Conservation (phyloP, 2,888 invertebrate species). For the Amblyjoppa proteus region DNA sequence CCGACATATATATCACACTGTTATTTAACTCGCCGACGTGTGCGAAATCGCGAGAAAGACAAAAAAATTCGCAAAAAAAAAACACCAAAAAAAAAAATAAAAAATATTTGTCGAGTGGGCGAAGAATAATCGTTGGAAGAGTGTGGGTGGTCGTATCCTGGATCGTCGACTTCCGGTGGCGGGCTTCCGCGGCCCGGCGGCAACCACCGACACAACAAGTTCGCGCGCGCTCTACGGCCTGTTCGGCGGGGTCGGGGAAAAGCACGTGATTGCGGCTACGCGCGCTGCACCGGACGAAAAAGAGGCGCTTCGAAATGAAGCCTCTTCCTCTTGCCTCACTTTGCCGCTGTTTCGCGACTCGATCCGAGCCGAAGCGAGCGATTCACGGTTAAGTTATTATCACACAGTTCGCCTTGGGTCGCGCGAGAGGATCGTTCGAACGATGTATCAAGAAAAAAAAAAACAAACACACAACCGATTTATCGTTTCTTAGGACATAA, state of each 20-base stretch:
- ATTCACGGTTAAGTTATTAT: too few relatives aligned
- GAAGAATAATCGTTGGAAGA: constrained; percentile 42
- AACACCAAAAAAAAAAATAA: constrained; percentile 7
- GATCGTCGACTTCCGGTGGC: constrained; percentile 67
- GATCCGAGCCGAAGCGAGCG: too few relatives aligned
- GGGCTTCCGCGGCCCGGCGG: constrained; percentile 50
- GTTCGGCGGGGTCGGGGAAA: constrained; percentile 44
- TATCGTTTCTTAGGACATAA: not conserved
- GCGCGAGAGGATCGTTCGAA: not conserved
- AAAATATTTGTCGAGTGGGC: constrained; percentile 50
- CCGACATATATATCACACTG: constrained; percentile 37
- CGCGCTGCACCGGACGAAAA: not conserved
- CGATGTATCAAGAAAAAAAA: not conserved
- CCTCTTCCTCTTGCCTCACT: too few relatives aligned
- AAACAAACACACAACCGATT: not conserved
- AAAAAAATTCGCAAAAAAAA: constrained; percentile 30
- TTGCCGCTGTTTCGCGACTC: too few relatives aligned
- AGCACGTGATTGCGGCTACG: constrained; percentile 46
- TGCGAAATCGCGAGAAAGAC: constrained; percentile 11
- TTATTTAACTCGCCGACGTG: constrained; percentile 21
- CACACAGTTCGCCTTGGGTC: too few relatives aligned
- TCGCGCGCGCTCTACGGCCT: constrained; percentile 42
- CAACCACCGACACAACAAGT: constrained; percentile 16
- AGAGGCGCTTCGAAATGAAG: too few relatives aligned
- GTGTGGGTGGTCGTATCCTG: constrained; percentile 52